Evolutionary conservation across 2,113 vertebrate species (phyloP), one percentile per base, ranked within the genome.

Genomic region (Microcebus griseorufus): DNA sequence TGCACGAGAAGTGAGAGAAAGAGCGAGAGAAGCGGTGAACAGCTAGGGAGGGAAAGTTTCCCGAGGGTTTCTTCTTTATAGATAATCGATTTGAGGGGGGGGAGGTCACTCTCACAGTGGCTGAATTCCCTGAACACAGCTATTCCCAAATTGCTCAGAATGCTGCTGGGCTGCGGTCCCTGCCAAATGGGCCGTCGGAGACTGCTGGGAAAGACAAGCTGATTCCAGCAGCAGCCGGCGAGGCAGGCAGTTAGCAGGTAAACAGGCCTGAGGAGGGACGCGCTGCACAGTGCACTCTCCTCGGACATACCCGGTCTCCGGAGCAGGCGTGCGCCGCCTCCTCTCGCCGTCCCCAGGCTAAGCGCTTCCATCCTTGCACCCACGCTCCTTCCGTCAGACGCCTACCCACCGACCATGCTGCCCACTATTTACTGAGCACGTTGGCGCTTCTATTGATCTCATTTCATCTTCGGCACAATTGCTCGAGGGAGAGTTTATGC

Each of bases 201-300:
- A 69, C 13, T 22, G n/a, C 91, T 79, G 18, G 76, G 45, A 72
- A 94, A 92, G 45, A 65, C 5, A 69, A 84, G 34, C 42, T 78
- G 94, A 84, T 76, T 70, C 78, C 55, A 25, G 3, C 12, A 42
- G 45, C 75, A 87, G 70, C 51, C 23, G 53, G 53, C 89, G 32
- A 65, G 87, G 32, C 67, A 45, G 88, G 84, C 87, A 34, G 90
- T 84, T 80, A 92, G 73, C 70, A 93, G n/a, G 51, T 65, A 58
- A 90, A 60, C 29, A 0, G 2, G 37, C 34, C 13, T 32, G 23
- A 55, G 23, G 39, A 39, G 37, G 58, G 51, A 64, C 18, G 58
- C 23, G 27, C 22, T 58, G 6, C 20, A 58, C 8, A n/a, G 62
- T 25, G 53, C 78, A 39, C 37, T 37, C 37, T 37, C 37, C 37